A percentile compares a stretch with the other conserved stretches of the same genome.
These are phyloP conservation scores for Lycocorax pyrrhopterus DNA, from an alignment of 2,113 vertebrate genomes.

Conservation along the genomic window DNA sequence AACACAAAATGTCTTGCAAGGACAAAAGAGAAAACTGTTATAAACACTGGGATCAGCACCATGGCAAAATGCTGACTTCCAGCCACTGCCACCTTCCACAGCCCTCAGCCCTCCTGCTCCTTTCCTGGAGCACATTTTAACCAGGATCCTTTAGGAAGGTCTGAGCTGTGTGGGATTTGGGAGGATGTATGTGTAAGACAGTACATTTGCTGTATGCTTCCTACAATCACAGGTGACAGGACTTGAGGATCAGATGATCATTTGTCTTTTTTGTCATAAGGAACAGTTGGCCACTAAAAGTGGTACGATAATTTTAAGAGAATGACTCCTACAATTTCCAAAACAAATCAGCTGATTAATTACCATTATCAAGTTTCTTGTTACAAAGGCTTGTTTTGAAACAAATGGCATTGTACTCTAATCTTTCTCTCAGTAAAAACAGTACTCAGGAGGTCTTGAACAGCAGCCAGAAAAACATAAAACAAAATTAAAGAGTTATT, in stretches of 20 bases:
- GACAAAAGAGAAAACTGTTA: not conserved
- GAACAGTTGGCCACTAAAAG: not conserved
- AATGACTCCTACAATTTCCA: not conserved
- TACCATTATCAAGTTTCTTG: not conserved
- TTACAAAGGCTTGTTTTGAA: not conserved
- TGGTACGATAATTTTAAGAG: not conserved
- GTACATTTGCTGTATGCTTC: not conserved
- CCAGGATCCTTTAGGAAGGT: not conserved
- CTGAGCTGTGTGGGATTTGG: not conserved
- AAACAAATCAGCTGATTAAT: not conserved
- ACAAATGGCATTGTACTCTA: not conserved
- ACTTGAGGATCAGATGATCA: not conserved
- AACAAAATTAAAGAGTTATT: not conserved
- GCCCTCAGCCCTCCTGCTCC: not conserved
- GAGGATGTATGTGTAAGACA: not conserved
- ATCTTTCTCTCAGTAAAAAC: not conserved
- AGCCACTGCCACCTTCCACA: not conserved
- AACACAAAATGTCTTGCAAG: not conserved
- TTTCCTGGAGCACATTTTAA: not conserved
- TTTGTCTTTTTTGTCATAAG: not conserved
- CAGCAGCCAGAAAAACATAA: not conserved
- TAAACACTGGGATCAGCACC: not conserved
- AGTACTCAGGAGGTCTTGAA: not conserved
- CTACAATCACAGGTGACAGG: not conserved
- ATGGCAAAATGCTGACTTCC: not conserved